Base-by-base conservation (phyloP, 2,888 invertebrate species). In the Lydus trimaculatus region DNA sequence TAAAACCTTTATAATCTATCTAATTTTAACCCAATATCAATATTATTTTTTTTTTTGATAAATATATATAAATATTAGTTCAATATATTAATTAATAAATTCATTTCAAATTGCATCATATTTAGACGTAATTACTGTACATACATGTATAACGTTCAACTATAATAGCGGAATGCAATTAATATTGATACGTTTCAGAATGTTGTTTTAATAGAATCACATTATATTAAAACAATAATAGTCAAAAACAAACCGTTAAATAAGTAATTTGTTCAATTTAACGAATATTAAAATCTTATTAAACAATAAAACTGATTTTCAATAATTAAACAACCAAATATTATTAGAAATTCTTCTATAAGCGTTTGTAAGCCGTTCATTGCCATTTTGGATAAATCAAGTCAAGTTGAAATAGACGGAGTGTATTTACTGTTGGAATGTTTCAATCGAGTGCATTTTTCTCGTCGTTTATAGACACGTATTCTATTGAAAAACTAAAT, bases 151-250 rank as follows among this genome's bases (percentile, higher is more conserved):
- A 25, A 28, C 25, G 25, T 28, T 56, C 25, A 28, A 56, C 13
- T 28, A 56, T 56, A 56, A 56, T 56, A 2, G 56, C 15, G 23
- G 28, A 28, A 56, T 56, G 28, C 56, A 56, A 56, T 56, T 56
- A 56, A 25, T 56, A 56, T 23, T 56, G 56, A 56, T 56, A 56
- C 7, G 56, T 56, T 56, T 28, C 15, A n/a, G 6, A 56, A 56
- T 11, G 23, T 56, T 28, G 5, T 6, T 56, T 56, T 6, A 56
- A 56, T 56, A 23, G 13, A 56, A 25, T 28, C 15, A 56, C 8
- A 56, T 56, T 56, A 25, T 56, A 56, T 56, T 56, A 13, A 56
- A 56, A 56, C 56, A 56, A 56, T 28, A 28, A 56, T n/a, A 15
- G 7, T n/a, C 8, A 56, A 56, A 56, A 56, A 56, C 28, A 56